phyloP scores from a whole-genome alignment of 1,140 invertebrate species.

The Ips typographus region DNA sequence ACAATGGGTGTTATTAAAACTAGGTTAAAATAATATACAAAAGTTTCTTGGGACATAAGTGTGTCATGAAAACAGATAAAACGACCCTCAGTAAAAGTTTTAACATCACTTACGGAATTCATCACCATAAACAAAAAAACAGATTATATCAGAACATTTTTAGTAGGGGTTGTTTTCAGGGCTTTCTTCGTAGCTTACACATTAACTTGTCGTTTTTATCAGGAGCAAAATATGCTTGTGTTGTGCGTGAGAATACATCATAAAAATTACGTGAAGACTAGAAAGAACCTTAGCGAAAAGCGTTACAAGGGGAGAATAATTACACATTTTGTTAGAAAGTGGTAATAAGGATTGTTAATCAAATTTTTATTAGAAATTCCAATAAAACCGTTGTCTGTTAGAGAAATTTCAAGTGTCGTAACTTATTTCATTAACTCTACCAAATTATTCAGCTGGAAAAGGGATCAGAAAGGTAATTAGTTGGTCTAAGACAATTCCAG shows the following conservation, averaged over 20 bases:
- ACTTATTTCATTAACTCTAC: no score
- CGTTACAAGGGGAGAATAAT: neutral
- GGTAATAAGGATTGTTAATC: constrained; percentile 1
- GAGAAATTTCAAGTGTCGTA: no score
- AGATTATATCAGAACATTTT: constrained; percentile 2
- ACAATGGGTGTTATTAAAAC: no score
- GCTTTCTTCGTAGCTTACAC: constrained; percentile 17
- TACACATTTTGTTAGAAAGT: constrained; percentile 5
- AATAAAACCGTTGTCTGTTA: no score
- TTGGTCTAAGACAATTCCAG: no score
- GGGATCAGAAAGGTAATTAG: no score
- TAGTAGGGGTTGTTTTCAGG: constrained; percentile 5
- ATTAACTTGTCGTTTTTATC: constrained; percentile 34
- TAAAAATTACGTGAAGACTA: constrained; percentile 26
- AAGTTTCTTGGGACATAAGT: no score
- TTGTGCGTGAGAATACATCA: constrained; percentile 32
- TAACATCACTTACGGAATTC: constrained; percentile 4
- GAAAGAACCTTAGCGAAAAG: constrained; percentile 6
- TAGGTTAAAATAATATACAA: no score
- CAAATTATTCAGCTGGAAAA: no score
- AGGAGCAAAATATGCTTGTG: constrained; percentile 29
- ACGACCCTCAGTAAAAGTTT: neutral
- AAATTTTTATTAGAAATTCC: neutral
- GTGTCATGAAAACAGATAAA: neutral
- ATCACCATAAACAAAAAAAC: constrained; percentile 18